phyloP scores from a whole-genome alignment of 2,888 invertebrate species.

The Anoplius nigerrimus region DNA sequence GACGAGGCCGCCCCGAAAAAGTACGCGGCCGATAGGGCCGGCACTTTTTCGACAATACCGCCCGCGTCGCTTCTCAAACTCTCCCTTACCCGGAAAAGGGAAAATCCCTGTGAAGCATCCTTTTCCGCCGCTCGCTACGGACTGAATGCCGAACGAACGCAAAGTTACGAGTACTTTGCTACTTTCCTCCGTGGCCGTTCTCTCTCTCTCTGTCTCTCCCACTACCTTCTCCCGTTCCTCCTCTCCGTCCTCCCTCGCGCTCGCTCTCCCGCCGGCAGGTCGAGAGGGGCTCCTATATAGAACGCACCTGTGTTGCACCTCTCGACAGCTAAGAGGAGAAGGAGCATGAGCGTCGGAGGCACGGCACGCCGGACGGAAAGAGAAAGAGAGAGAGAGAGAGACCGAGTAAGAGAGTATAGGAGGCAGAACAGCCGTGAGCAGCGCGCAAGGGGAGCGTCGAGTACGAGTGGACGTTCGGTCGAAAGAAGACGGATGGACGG shows the following conservation, averaged over 20 bases:
- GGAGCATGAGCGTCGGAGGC: slow-evolving; percentile 20
- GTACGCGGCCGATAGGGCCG: too few relatives aligned
- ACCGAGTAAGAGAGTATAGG: neutral
- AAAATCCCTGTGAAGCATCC: neutral
- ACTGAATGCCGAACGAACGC: neutral
- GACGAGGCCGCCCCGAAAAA: neutral
- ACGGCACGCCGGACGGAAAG: slow-evolving; percentile 4
- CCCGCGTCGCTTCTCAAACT: too few relatives aligned
- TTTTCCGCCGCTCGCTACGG: slow-evolving; percentile 4
- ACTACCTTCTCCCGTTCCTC: slow-evolving; percentile 8
- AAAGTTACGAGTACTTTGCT: slow-evolving; percentile 4
- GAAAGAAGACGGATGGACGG: slow-evolving; percentile 24
- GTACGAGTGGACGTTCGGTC: slow-evolving; percentile 7
- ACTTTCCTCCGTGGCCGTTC: slow-evolving; percentile 5
- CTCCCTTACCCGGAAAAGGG: too few relatives aligned
- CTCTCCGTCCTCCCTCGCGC: slow-evolving; percentile 15
- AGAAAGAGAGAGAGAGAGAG: neutral
- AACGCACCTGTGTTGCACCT: slow-evolving; percentile 7
- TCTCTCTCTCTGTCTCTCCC: slow-evolving; percentile 20
- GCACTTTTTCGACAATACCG: neutral
- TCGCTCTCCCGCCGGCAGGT: slow-evolving; percentile 15
- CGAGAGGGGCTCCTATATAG: neutral
- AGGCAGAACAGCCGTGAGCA: neutral
- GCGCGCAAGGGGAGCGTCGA: slow-evolving; percentile 1
- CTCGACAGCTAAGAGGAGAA: slow-evolving; percentile 4